Base-by-base conservation (phyloP, 2,113 vertebrate species). In the Albula goreensis region DNA sequence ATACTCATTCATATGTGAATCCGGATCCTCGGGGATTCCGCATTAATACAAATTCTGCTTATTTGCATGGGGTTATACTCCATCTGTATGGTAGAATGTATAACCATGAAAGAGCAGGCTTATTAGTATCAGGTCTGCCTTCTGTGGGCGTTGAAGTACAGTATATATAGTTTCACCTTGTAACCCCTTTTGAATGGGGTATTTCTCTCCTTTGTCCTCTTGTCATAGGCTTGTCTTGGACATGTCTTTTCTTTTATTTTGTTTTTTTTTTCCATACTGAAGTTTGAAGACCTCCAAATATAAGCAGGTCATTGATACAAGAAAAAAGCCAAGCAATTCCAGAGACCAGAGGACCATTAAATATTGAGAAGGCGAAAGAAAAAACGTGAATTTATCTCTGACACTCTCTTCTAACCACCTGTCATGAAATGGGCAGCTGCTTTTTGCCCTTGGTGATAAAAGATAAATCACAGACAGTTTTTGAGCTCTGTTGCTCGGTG, bases 51-150 rank as follows among this genome's bases (percentile, higher is more conserved):
- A 94, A 94, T 95, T 92, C 93, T 86, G 91, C 93, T 90, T 96
- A 93, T 94, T 93, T 93, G 91, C 91, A 90, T 93, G 95, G 93
- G 91, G 91, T 94, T 94, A 94, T 90, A 92, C 92, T 95, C 94
- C 90, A 92, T 96, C 91, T 95, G 89, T 84, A 90, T 41, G 94
- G 87, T 88, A 87, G 83, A 93, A 90, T 83, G 63, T 93, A 92
- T 93, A 94, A 93, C 95, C 95, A 95, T 93, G 95, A 96, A 95
- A 95, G 93, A 95, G 94, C 89, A 95, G 92, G 94, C 93, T 95
- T 95, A 94, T 94, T 95, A 94, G 93, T 93, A 95, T 92, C 90
- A 93, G 93, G 92, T 93, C 87, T 93, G 91, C 92, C 93, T 95
- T 95, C 96, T 94, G 92, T 90, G 94, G 91, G 89, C 86, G 88